These are phyloP conservation scores for Druon quercuslanigerum DNA, from an alignment of 1,140 invertebrate species.

Conservation along the genomic window DNA sequence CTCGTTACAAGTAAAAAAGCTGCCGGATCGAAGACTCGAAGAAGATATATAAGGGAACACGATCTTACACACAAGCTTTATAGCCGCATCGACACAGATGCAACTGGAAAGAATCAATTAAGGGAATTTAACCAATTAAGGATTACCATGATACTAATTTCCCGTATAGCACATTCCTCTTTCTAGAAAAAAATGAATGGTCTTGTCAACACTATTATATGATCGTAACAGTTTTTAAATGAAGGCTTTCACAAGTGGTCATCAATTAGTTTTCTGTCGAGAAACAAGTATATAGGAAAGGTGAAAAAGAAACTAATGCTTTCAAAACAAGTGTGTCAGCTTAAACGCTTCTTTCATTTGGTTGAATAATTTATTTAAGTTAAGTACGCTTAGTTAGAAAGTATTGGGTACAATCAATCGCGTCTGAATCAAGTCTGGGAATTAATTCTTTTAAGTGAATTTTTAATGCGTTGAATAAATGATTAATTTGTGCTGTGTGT, in stretches of 20 bases:
- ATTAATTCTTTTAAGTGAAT: no score
- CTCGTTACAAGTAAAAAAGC: slow-evolving; percentile 48
- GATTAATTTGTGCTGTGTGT: no score
- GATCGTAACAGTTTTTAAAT: background rate
- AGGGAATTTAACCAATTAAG: slow-evolving; percentile 22
- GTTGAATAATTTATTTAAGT: slow-evolving; percentile 20
- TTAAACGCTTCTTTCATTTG: background rate
- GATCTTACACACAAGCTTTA: background rate
- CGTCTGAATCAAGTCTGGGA: no score
- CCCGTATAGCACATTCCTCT: background rate
- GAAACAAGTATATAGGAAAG: no score
- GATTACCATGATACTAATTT: background rate
- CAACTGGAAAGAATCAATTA: background rate
- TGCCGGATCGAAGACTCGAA: slow-evolving; percentile 41
- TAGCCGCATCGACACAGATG: background rate
- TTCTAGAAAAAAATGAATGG: background rate
- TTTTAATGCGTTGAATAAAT: no score
- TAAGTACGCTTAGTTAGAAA: background rate
- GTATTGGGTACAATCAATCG: background rate
- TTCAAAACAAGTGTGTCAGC: background rate
- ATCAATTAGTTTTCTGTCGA: background rate
- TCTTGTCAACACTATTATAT: background rate
- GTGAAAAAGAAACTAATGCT: background rate
- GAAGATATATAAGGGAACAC: slow-evolving; percentile 16
- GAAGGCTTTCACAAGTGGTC: background rate